A percentile compares a stretch with the other conserved stretches of the same genome.
These are phyloP conservation scores for Piscicola geometra DNA, from an alignment of 2,888 invertebrate species.

Conservation along the genomic window DNA sequence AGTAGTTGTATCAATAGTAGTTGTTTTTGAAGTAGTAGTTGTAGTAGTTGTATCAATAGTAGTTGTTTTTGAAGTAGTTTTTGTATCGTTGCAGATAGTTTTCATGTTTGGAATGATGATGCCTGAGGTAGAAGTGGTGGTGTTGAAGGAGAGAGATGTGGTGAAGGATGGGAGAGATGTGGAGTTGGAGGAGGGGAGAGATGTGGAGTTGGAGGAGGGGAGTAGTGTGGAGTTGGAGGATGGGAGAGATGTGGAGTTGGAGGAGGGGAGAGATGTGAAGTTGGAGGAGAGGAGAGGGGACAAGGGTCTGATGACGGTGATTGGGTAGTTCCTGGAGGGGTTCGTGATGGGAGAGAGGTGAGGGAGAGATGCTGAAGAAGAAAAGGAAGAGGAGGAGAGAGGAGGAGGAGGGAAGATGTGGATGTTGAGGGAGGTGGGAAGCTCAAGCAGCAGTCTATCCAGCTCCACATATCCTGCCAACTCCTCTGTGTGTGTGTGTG, in stretches of 20 bases:
- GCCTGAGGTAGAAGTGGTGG: too few relatives aligned
- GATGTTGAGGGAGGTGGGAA: neutral
- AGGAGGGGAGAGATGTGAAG: too few relatives aligned
- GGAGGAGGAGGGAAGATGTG: neutral
- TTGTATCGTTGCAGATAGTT: neutral
- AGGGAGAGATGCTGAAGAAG: slow-evolving; percentile 3
- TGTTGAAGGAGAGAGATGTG: too few relatives aligned
- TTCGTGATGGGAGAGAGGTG: neutral
- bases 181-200: too few relatives aligned
- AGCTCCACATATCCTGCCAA: slow-evolving; percentile 27
- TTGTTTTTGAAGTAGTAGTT: neutral
- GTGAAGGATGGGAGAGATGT: too few relatives aligned
- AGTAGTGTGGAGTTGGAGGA: neutral
- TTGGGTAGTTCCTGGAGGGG: neutral
- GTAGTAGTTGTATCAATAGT: neutral
- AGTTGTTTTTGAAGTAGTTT: neutral
- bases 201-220: too few relatives aligned
- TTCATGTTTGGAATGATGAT: neutral
- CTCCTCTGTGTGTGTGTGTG: slow-evolving; percentile 1
- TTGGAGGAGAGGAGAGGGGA: too few relatives aligned
- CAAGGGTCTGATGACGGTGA: neutral
- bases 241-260: too few relatives aligned
- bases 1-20: neutral
- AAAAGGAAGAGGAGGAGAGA: slow-evolving; percentile 1
- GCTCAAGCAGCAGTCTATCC: slow-evolving; percentile 12